Evolutionary conservation across 2,797 vertebrate genomes (phyloP), one percentile per base, ranked within the genome.

Genomic region (Sylvilagus floridanus): DNA sequence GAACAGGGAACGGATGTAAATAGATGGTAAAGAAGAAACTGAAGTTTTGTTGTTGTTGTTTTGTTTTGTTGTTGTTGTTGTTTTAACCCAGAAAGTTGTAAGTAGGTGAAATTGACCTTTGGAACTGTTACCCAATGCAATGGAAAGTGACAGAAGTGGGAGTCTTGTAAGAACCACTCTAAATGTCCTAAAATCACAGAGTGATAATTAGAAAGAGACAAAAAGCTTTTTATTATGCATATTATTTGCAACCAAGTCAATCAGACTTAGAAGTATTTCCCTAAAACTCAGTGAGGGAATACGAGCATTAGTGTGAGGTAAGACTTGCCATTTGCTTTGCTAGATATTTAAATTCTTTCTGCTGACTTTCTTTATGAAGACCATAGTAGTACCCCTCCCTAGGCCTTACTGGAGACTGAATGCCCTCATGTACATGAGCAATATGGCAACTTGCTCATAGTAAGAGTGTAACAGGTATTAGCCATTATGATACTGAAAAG

Each of bases 281-380:
- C 52, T 65, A 89, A 81, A 90, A 81, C 52, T 84, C 66, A 60
- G n/a, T 7, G 32, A 86, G 12, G 32, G 14, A 16, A 28, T 42
- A 21, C 81, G n/a, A 7, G 0, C 14, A 88, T 84, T 88, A 84
- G 35, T 66, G 69, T 65, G 54, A 95, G 32, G n/a, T 32, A 76
- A 91, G 73, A 81, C 8, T 85, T 87, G 78, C 28, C 65, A 82
- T 81, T 94, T 82, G 32, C 54, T 94, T 94, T 60, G 30, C 30
- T 84, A 81, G 14, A 89, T 84, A 75, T 71, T 89, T 91, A 92
- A 73, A 24, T 32, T 93, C 16, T 88, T 30, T 42, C 1, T 78
- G 81, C 47, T 93, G 68, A 73, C 57, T 65, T 71, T 82, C 35
- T 87, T 91, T 84, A n/a, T 63, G 52, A 66, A 87, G 86, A 62